Percentiles rank a stretch among this genome's conserved stretches.
Evolutionary conservation across 2,888 invertebrate genomes (phyloP).

Genomic region (Salpingus planirostris): DNA sequence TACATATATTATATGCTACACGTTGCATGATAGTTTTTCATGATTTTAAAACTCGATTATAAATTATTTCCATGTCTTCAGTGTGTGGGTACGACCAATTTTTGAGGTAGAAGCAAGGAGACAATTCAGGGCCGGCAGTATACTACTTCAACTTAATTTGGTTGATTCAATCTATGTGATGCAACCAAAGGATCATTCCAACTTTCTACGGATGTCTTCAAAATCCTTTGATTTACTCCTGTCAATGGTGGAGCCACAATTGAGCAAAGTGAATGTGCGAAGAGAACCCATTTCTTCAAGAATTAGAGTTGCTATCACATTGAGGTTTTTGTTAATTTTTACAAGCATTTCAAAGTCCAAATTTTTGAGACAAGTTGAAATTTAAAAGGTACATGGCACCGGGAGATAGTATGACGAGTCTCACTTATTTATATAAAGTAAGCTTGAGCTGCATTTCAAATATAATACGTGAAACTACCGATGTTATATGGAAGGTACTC

Average conservation of each 20-base stretch:
- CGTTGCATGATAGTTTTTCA: no score
- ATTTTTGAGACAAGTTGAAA: no score
- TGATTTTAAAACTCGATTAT: no score
- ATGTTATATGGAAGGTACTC: neutral
- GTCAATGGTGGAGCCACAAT: neutral
- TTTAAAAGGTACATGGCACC: neutral
- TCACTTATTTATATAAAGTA: neutral
- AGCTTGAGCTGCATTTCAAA: neutral
- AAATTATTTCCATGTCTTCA: no score
- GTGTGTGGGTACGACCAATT: neutral
- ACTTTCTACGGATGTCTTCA: neutral
- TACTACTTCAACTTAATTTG: no score
- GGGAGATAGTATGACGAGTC: neutral
- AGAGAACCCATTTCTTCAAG: neutral
- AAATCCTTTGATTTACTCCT: neutral
- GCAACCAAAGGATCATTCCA: no score
- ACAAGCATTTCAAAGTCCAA: no score
- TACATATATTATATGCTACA: no score
- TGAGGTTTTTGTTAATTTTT: no score
- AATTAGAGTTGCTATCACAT: neutral
- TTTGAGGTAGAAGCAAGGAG: neutral
- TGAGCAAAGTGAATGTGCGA: neutral
- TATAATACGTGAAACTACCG: neutral
- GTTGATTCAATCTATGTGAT: no score
- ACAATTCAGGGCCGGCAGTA: neutral